phyloP scores from a whole-genome alignment of 92 coral and sea anemone genomes.

The Parazoanthus atlanticus region DNA sequence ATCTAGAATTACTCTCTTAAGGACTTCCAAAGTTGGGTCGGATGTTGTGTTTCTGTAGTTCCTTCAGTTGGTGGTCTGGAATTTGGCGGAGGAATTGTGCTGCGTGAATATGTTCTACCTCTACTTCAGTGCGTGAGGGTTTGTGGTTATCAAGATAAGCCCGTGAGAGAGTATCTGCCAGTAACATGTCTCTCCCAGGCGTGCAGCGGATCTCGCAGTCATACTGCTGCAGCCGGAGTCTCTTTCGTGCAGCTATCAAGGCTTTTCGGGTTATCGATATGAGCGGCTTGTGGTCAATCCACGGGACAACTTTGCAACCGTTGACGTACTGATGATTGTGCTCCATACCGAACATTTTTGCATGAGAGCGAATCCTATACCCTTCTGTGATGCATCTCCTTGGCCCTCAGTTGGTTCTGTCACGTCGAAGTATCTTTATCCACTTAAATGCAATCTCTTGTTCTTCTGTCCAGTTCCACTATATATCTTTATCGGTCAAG shows the following conservation, averaged over 20 bases:
- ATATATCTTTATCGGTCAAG: conserved; percentile 53
- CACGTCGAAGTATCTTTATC: conserved; percentile 57
- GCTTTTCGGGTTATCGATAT: conserved; percentile 59
- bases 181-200: conserved; percentile 53
- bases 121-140: conserved; percentile 5
- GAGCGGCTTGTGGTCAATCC: conserved; percentile 66
- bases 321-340: conserved; percentile 57
- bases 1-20: conserved; percentile 3
- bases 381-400: conserved; percentile 38
- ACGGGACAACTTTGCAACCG: conserved; percentile 51
- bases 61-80: conserved; percentile 15
- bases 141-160: conserved; percentile 39
- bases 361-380: conserved; percentile 47
- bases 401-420: too few relatives aligned
- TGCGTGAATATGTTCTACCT: conserved; percentile 24
- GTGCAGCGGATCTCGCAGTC: conserved; percentile 56
- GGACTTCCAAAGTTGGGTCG: conserved; percentile 5
- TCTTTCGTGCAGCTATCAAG: conserved; percentile 55
- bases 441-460: conserved; percentile 49
- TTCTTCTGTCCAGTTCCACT: conserved; percentile 47
- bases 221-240: conserved; percentile 57
- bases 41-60: conserved; percentile 22
- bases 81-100: conserved; percentile 7
- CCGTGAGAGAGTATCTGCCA: conserved; percentile 62
- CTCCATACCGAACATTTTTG: conserved; percentile 55